phyloP scores from a whole-genome alignment of 2,888 invertebrate species.

The Candidula unifasciata region DNA sequence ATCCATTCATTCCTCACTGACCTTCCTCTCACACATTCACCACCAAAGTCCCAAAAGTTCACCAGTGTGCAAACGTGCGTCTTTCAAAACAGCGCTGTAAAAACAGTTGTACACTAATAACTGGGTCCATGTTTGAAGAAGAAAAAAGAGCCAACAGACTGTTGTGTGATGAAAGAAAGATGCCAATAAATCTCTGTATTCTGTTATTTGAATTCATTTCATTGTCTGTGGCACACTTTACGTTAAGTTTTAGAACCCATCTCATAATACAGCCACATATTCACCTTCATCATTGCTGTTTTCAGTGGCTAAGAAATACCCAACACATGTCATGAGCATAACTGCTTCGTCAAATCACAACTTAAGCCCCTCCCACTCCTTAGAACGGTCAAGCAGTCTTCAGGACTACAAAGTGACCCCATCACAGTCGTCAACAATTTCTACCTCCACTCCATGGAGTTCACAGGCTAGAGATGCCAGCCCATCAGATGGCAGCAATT shows the following conservation, averaged over 20 bases:
- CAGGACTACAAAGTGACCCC: constrained; percentile 42
- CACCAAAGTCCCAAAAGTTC: too few species aligned
- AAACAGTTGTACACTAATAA: too few species aligned
- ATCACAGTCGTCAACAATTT: constrained; percentile 54
- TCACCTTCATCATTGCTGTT: not conserved
- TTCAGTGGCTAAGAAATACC: constrained; percentile 45
- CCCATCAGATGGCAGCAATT: constrained; percentile 27
- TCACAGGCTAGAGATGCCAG: constrained; percentile 21
- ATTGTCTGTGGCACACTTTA: not conserved
- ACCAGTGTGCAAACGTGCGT: too few species aligned
- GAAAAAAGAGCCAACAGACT: too few species aligned
- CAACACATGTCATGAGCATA: constrained; percentile 47
- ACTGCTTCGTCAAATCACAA: constrained; percentile 10
- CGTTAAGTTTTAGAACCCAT: too few species aligned
- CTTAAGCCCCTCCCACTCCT: constrained; percentile 16
- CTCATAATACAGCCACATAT: not conserved
- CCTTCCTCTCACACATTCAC: too few species aligned
- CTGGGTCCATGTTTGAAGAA: too few species aligned
- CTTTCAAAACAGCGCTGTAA: too few species aligned
- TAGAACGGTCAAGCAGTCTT: constrained; percentile 21
- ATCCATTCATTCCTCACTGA: too few species aligned
- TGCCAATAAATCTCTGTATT: too few species aligned
- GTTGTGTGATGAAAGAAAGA: too few species aligned
- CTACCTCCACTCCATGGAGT: constrained; percentile 45
- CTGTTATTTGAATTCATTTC: not conserved